phyloP scores from a whole-genome alignment of 2,797 vertebrate genomes.

The Trichosurus vulpecula region DNA sequence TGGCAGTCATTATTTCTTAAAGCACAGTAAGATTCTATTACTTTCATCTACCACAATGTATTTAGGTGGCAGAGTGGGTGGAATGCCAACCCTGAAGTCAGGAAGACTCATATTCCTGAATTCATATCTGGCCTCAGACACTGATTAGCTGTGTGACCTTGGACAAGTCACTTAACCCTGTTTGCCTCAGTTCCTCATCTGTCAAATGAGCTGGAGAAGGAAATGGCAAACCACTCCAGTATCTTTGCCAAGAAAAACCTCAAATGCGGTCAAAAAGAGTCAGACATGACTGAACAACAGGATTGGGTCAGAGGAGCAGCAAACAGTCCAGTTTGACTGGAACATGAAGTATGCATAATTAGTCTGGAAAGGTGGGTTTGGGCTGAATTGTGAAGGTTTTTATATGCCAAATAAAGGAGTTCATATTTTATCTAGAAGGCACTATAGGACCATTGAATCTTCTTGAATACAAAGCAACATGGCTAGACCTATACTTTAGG shows the following conservation, averaged over 20 bases:
- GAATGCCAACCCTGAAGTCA: background rate
- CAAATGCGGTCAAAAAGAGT: background rate
- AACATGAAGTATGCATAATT: background rate
- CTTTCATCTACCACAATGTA: background rate
- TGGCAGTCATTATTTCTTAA: background rate
- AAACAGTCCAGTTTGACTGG: background rate
- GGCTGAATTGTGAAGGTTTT: background rate
- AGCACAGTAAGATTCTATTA: background rate
- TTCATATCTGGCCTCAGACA: background rate
- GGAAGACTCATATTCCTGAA: background rate
- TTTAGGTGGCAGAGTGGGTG: background rate
- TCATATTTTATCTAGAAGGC: background rate
- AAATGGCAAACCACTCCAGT: background rate
- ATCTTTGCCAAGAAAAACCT: background rate
- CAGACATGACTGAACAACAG: background rate
- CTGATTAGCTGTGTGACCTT: background rate
- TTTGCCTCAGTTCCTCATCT: background rate
- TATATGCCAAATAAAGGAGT: background rate
- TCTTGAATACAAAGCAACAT: background rate
- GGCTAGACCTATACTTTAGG: background rate
- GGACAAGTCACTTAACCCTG: background rate
- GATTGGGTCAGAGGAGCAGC: background rate
- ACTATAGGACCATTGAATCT: background rate
- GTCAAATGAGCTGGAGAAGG: background rate
- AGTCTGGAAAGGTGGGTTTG: background rate